A percentile compares a stretch with the other conserved stretches of the same genome.
These are phyloP conservation scores for Elgonia sp. DNA, from an alignment of 2,888 invertebrate species.

Conservation along the genomic window DNA sequence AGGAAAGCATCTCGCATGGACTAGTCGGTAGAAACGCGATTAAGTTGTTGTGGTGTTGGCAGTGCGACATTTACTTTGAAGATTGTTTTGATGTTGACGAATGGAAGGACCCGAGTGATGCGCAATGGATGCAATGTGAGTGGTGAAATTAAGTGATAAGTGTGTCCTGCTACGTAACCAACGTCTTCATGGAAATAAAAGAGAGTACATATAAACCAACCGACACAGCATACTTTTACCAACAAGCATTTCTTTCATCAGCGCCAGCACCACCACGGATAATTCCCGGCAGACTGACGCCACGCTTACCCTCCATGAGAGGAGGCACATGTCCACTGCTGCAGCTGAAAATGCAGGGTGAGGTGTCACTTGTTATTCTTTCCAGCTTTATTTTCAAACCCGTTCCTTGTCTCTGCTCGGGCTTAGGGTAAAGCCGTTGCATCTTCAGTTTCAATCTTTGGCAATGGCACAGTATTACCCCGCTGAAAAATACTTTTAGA, in stretches of 20 bases:
- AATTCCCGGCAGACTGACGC: conserved; percentile 87
- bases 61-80: conserved; percentile 68
- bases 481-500: no score
- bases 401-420: conserved; percentile 1
- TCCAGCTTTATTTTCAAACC: conserved; percentile 30
- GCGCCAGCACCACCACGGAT: conserved; percentile 87
- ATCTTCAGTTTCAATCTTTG: no score
- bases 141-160: conserved; percentile 70
- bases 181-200: conserved; percentile 54
- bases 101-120: conserved; percentile 48
- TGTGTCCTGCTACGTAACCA: conserved; percentile 44
- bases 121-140: conserved; percentile 67
- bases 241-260: conserved; percentile 66
- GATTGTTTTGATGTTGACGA: conserved; percentile 67
- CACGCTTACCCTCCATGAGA: conserved; percentile 89
- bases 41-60: conserved; percentile 48
- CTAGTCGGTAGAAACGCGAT: conserved; percentile 62
- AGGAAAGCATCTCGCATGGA: conserved; percentile 61
- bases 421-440: no score
- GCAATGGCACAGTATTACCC: no score
- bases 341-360: conserved; percentile 90
- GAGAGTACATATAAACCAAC: conserved; percentile 20
- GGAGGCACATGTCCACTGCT: conserved; percentile 90
- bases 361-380: conserved; percentile 78
- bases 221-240: conserved; percentile 57